Percentiles rank a stretch among this genome's conserved stretches.
Evolutionary conservation across 2,113 vertebrate genomes (phyloP).

Genomic region (Bujurquina vittata): DNA sequence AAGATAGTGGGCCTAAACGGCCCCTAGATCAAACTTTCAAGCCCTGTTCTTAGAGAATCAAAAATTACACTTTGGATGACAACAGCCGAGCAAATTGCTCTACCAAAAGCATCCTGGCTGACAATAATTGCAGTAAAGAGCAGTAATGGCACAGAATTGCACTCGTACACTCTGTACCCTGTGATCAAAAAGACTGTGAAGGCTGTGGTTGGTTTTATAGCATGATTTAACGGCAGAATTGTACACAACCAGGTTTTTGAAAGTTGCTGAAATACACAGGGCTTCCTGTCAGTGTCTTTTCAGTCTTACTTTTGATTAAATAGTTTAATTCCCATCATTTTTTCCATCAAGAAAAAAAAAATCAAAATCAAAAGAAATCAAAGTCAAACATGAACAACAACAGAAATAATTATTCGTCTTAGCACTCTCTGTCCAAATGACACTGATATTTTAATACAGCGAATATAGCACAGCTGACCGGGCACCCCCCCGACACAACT

Average conservation of each 20-base stretch:
- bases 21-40: slow-evolving; percentile 33
- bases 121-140: slow-evolving; percentile 64
- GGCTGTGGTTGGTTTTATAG: slow-evolving; percentile 44
- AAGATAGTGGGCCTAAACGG: slow-evolving; percentile 46
- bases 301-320: not conserved
- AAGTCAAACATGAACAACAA: slow-evolving; percentile 19
- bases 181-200: slow-evolving; percentile 50
- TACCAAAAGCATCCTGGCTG: slow-evolving; percentile 26
- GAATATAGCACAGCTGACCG: slow-evolving; percentile 31
- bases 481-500: slow-evolving; percentile 37
- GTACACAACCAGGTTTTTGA: not conserved
- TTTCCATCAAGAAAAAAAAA: not conserved
- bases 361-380: no score
- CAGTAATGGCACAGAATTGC: slow-evolving; percentile 65
- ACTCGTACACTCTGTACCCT: slow-evolving; percentile 43
- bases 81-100: slow-evolving; percentile 14
- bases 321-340: not conserved
- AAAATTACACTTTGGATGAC: slow-evolving; percentile 19
- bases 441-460: slow-evolving; percentile 32
- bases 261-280: slow-evolving; percentile 4
- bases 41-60: slow-evolving; percentile 11
- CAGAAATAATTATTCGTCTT: not conserved
- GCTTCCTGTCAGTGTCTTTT: not conserved
- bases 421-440: not conserved
- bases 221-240: slow-evolving; percentile 15